Base-by-base conservation (phyloP, 2,113 vertebrate species). In the Dendropsophus ebraccatus region DNA sequence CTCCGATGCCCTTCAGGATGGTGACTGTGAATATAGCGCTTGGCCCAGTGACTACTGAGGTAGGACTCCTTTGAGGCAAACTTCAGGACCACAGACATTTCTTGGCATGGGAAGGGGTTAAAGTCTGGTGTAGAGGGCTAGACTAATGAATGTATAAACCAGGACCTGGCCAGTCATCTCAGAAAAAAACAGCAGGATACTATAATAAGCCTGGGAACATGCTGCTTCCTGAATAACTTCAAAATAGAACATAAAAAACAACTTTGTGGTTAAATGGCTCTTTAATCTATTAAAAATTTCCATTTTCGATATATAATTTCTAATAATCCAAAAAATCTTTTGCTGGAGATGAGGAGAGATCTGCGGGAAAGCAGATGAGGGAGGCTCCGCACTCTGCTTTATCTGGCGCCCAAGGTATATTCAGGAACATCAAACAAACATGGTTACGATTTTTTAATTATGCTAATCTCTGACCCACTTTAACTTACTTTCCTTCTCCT, bases 381-480 rank as follows among this genome's bases (percentile, higher is more conserved):
- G 2, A 81, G n/a, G 14, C 73, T 76, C n/a, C 7, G 49, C 73
- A 47, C 47, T 30, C 47, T 6, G 23, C 25, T 49, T 80, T 80
- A 80, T 60, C 78, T 52, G 13, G 35, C 12, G 37, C 81, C 81
- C 32, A 74, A 75, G 69, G 82, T 74, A 37, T 12, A 60, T 75
- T 84, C 52, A 47, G 32, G 6, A 23, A 75, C 49, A 75, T 75
- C 70, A 60, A 84, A 75, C 82, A 74, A 82, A 74, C 52, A 58
- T 74, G 10, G 50, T 56, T 56, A 73, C 13, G 12, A 25, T 81
- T 13, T 23, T 54, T 74, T 74, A 56, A 58, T 75, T 84, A 84
- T 73, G 25, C 35, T 74, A 84, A 84, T 58, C 50, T 75, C 69
- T 74, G 82, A 84, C 82, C 82, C 52, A 75, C 32, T 60, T 75